Evolutionary conservation across 2,113 vertebrate species (phyloP).

Genomic region (Tamias sibiricus): DNA sequence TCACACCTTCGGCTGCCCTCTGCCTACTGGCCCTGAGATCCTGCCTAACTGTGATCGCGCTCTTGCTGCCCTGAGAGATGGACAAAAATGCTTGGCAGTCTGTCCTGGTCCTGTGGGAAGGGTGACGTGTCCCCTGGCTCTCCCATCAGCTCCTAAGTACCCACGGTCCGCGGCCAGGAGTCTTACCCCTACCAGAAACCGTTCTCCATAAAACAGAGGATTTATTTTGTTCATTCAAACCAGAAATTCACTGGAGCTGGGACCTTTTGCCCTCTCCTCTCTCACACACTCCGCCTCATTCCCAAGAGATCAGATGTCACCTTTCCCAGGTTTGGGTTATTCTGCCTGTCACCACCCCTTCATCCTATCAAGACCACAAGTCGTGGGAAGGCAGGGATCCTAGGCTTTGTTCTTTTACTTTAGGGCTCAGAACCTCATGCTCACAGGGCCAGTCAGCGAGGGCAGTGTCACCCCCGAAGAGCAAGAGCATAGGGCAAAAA

Average conservation of each 20-base stretch:
- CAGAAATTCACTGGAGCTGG: neutral
- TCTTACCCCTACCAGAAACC: neutral
- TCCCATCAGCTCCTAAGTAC: neutral
- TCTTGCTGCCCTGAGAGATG: no score
- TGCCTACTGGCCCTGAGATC: neutral
- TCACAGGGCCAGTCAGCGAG: neutral
- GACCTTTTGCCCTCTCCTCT: neutral
- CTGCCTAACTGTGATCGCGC: neutral
- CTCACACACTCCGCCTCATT: no score
- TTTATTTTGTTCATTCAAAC: neutral
- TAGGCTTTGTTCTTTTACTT: neutral
- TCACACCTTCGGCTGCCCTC: neutral
- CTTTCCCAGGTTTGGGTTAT: neutral
- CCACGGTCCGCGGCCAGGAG: neutral
- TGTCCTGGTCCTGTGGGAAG: neutral
- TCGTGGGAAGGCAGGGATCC: neutral
- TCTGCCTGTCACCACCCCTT: neutral
- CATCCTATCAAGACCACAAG: neutral
- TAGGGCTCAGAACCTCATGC: neutral
- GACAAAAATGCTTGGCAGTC: neutral
- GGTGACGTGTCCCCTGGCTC: neutral
- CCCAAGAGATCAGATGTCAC: neutral
- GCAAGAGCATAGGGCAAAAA: neutral
- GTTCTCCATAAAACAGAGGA: neutral
- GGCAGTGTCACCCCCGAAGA: fast-evolving